phyloP scores from a whole-genome alignment of 2,113 vertebrate species.

The Typhlomys cinereus region DNA sequence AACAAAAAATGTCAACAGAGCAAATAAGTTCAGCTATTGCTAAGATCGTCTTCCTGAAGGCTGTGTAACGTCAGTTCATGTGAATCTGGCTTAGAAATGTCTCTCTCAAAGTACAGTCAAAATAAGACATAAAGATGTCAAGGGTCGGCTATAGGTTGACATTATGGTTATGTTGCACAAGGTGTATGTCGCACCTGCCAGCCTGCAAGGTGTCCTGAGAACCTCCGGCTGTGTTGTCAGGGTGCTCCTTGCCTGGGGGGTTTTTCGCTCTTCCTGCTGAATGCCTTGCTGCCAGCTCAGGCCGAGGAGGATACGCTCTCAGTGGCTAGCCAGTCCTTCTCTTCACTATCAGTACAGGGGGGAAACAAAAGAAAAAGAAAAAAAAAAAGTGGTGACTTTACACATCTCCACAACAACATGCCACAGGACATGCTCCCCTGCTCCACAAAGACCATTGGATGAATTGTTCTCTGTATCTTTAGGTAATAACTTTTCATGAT shows the following conservation, averaged over 20 bases:
- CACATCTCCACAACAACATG: background rate
- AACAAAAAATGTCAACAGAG: background rate
- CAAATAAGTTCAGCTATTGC: rapidly evolving
- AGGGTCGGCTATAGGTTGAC: background rate
- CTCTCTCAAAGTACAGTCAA: background rate
- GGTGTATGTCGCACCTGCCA: no score
- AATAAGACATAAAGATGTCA: background rate
- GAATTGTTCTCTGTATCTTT: background rate
- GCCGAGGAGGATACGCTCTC: background rate
- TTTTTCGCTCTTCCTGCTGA: background rate
- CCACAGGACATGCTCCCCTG: no score
- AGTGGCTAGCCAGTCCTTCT: background rate
- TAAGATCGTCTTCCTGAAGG: background rate
- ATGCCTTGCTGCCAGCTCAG: background rate
- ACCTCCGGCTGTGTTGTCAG: background rate
- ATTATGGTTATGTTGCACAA: background rate
- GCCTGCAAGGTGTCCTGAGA: background rate
- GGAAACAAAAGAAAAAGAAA: background rate
- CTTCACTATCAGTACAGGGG: background rate
- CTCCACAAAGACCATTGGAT: background rate
- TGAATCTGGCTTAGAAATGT: background rate
- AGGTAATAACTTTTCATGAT: background rate
- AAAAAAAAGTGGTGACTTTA: background rate
- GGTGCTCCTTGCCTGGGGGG: background rate
- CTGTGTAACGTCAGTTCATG: background rate